These are phyloP conservation scores for Scelioninae gen. 1 DNA, from an alignment of 2,888 invertebrate genomes.

Conservation along the genomic window DNA sequence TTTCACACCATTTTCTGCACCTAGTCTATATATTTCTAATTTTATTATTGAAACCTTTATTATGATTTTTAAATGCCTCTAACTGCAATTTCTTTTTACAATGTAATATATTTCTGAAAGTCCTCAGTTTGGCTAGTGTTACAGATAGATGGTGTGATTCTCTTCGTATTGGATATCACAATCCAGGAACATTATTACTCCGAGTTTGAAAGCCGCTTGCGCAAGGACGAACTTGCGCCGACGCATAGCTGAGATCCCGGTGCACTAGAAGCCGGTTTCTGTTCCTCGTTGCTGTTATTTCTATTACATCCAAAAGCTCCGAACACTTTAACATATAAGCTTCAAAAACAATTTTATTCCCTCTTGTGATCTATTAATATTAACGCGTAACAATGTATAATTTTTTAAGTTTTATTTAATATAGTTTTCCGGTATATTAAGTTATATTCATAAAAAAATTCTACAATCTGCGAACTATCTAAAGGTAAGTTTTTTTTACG, in stretches of 20 bases:
- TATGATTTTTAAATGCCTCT: neutral
- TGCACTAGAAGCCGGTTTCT: constrained; percentile 73
- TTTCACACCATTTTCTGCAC: too few relatives aligned
- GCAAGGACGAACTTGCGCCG: constrained; percentile 78
- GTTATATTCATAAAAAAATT: too few relatives aligned
- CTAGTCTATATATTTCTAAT: too few relatives aligned
- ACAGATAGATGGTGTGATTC: constrained; percentile 67
- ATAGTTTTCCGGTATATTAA: too few relatives aligned
- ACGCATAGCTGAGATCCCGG: constrained; percentile 73
- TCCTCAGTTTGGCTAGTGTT: constrained; percentile 41
- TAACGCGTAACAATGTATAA: constrained; percentile 11
- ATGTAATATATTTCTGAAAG: constrained; percentile 22
- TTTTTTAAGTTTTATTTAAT: neutral
- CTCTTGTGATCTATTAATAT: constrained; percentile 36
- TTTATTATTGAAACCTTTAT: too few relatives aligned
- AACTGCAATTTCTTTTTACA: constrained; percentile 29
- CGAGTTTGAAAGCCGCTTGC: constrained; percentile 74
- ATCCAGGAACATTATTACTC: constrained; percentile 76
- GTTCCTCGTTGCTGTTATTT: constrained; percentile 74
- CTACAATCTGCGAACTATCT: too few relatives aligned
- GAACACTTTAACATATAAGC: constrained; percentile 76
- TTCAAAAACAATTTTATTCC: constrained; percentile 67
- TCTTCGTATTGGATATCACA: constrained; percentile 69
- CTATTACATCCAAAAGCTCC: constrained; percentile 77
- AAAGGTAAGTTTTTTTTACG: too few relatives aligned